A percentile compares a stretch with the other conserved stretches of the same genome.
phyloP scores from a whole-genome alignment of 1,140 invertebrate species.

The Heliconius hewitsoni region DNA sequence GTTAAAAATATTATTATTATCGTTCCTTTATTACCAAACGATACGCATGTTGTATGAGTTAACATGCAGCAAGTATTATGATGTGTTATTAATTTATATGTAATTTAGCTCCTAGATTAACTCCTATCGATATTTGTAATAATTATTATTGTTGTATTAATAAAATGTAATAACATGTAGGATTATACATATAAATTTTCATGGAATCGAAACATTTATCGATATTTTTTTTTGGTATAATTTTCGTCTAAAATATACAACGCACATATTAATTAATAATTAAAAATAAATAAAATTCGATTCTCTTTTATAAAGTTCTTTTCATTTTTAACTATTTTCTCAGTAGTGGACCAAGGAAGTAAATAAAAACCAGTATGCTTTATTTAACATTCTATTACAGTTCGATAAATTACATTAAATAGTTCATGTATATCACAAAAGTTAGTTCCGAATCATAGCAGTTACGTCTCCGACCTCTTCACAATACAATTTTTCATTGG shows the following conservation, averaged over 20 bases:
- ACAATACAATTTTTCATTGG: constrained; percentile 45
- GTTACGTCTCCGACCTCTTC: constrained; percentile 24
- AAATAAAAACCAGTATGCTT: constrained; percentile 48
- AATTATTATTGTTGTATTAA: constrained; percentile 37
- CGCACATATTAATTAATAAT: constrained; percentile 39
- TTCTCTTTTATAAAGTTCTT: constrained; percentile 40
- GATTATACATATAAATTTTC: constrained; percentile 9
- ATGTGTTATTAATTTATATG: constrained; percentile 72
- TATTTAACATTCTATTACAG: constrained; percentile 67
- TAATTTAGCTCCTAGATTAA: constrained; percentile 58
- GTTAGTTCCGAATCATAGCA: constrained; percentile 61
- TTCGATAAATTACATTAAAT: constrained; percentile 54
- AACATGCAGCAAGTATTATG: constrained; percentile 60
- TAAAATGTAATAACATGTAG: constrained; percentile 26
- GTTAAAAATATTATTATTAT: not conserved
- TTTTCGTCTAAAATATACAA: constrained; percentile 27
- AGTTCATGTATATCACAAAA: constrained; percentile 64
- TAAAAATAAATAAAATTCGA: constrained; percentile 53
- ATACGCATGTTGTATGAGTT: constrained; percentile 30
- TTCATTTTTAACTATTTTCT: constrained; percentile 33
- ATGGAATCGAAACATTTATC: constrained; percentile 14
- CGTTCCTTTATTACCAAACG: constrained; percentile 28
- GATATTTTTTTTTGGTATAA: constrained; percentile 16
- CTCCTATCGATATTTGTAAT: constrained; percentile 39
- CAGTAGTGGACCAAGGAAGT: not conserved